Conservation (phyloP, 2,888 invertebrate species). For the Willowsia nigromaculata region DNA sequence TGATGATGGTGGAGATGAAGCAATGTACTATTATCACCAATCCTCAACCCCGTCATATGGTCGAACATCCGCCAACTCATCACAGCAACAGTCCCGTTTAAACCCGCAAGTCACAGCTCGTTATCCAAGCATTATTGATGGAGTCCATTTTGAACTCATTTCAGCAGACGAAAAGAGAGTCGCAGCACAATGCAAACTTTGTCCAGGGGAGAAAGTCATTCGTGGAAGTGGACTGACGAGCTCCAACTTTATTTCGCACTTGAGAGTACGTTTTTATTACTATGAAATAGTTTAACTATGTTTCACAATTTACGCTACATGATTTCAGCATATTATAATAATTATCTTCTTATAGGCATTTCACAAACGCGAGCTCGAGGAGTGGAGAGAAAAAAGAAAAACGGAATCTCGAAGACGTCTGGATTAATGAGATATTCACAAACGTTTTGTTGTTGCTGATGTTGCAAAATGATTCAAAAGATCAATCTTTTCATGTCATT, state of each 20-base stretch:
- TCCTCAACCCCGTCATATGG: slow-evolving; percentile 2
- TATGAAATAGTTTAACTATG: neutral
- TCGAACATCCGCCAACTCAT: neutral
- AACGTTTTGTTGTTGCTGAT: neutral
- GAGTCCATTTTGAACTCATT: slow-evolving; percentile 61
- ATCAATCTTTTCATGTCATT: neutral
- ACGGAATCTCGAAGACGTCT: slow-evolving; percentile 57
- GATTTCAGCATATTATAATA: neutral
- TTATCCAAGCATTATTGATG: slow-evolving; percentile 64
- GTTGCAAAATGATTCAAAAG: neutral
- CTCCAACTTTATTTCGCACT: slow-evolving; percentile 63
- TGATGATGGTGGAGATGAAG: slow-evolving; percentile 50
- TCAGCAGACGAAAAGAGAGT: slow-evolving; percentile 62
- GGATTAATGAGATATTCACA: neutral
- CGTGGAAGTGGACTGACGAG: slow-evolving; percentile 63
- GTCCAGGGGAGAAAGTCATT: slow-evolving; percentile 66
- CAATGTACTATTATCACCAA: slow-evolving; percentile 37
- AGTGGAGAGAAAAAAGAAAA: slow-evolving; percentile 64
- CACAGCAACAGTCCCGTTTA: slow-evolving; percentile 30
- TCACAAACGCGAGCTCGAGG: slow-evolving; percentile 63
- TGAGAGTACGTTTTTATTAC: slow-evolving; percentile 30
- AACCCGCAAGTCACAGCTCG: slow-evolving; percentile 55
- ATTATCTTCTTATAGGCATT: slow-evolving; percentile 46
- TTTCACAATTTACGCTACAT: neutral
- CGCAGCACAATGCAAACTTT: slow-evolving; percentile 64